Evolutionary conservation across 2,888 invertebrate species (phyloP).

Genomic region (Leptinotarsa rubiginosa): DNA sequence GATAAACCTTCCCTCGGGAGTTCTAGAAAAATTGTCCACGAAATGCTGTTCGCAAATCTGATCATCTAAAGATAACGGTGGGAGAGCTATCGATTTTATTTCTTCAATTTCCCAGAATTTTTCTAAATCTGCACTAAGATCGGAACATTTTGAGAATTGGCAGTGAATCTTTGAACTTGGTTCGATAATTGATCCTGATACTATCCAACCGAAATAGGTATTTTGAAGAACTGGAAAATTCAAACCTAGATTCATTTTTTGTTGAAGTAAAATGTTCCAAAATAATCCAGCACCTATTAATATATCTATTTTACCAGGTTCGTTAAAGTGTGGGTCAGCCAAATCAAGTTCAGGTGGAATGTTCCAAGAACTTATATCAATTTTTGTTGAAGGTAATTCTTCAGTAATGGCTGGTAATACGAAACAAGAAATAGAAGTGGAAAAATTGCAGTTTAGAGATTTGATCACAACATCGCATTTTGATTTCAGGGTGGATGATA

Average conservation of each 20-base stretch:
- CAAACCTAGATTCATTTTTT: background rate
- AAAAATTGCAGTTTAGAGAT: background rate
- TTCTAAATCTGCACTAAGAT: too few species aligned
- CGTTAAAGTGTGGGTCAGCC: background rate
- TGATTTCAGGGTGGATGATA: too few species aligned
- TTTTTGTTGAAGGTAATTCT: background rate
- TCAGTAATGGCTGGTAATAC: background rate
- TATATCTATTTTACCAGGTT: background rate
- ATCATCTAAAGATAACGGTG: too few species aligned
- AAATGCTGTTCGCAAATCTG: too few species aligned
- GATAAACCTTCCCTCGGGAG: too few species aligned
- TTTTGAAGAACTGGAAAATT: background rate
- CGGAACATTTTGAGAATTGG: too few species aligned
- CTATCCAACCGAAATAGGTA: background rate
- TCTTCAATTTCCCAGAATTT: too few species aligned
- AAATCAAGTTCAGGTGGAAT: too few species aligned
- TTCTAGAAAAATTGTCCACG: too few species aligned
- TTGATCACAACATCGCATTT: too few species aligned
- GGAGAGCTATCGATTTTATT: too few species aligned
- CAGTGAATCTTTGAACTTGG: background rate
- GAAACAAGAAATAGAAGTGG: background rate
- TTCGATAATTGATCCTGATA: background rate
- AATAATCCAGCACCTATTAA: conserved; percentile 2
- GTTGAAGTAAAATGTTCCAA: background rate
- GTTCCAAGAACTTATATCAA: too few species aligned